Base-by-base conservation (phyloP, 1,140 invertebrate species). In the Zaprionus ghesquierei region DNA sequence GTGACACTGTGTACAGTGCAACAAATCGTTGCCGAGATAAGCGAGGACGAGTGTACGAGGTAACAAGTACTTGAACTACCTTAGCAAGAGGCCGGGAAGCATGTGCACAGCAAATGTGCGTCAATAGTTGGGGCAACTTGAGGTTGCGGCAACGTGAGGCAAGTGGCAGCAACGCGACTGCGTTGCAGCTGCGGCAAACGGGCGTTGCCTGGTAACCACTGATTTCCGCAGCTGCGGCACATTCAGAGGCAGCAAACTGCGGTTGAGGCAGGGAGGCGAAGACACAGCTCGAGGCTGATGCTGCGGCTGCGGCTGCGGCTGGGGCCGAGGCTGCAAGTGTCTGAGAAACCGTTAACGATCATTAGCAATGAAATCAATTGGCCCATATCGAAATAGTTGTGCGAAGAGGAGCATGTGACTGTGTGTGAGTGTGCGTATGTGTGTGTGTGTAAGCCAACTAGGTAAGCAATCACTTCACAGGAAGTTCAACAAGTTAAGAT, bases 341-440 rank as follows among this genome's bases (percentile, higher is more conserved):
- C 81, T 77, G 78, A 61, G 78, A 69, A 81, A 81, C 81, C 81
- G 81, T 85, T 85, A 85, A 71, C 82, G 65, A 81, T 85, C 71
- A 85, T 85, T 85, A 85, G 81, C 82, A 85, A 75, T 81, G 78
- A 80, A 85, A 85, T 85, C 81, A 85, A 85, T 85, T 85, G 81
- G 79, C 81, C 81, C 81, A 87, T 85, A 85, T 85, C 70, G 66
- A 87, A 78, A 78, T 86, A 66, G 66, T 41, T 65, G 58, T 61
- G 68, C 72, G 66, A 63, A 64, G 41, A 69, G 51, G 59, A 66
- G 41, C 41, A 33, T 59, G 25, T 22, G 63, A 64, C 41, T 49
- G 12, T 41, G 23, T 63, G 41, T 8, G 27, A n/a, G 66, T 61
- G 29, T 10, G 2, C 0, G 73, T 50, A 59, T 31, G 13, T 58